Evolutionary conservation across 2,888 invertebrate genomes (phyloP).

Genomic region (Brachyopa scutellaris): DNA sequence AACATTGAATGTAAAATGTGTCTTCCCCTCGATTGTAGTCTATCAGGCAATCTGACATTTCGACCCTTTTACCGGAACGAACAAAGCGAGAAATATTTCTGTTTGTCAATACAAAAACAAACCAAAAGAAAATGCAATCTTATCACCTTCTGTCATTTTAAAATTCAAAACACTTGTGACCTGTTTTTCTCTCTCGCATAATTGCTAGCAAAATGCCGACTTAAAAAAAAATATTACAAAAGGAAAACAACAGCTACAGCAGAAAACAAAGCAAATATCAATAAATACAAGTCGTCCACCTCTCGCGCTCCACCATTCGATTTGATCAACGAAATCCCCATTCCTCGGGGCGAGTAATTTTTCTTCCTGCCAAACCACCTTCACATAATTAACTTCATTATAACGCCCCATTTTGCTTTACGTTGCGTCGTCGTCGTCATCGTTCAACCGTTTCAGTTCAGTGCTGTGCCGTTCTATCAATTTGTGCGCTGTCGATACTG

Average conservation of each 20-base stretch:
- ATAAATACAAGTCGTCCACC: too few relatives aligned
- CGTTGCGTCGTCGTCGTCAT: constrained; percentile 19
- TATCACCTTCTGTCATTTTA: constrained; percentile 46
- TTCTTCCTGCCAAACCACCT: constrained; percentile 72
- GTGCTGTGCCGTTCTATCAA: constrained; percentile 55
- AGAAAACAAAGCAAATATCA: constrained; percentile 53
- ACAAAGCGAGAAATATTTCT: constrained; percentile 8
- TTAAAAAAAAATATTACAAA: neutral
- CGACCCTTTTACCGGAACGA: constrained; percentile 33
- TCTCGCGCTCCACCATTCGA: neutral
- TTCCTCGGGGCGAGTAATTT: constrained; percentile 56
- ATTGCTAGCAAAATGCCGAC: neutral
- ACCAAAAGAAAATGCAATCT: constrained; percentile 18
- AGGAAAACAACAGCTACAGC: neutral
- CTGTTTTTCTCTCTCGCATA: neutral
- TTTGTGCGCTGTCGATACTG: constrained; percentile 40
- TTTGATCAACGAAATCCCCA: constrained; percentile 34
- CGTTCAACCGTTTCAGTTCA: constrained; percentile 4
- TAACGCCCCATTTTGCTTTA: constrained; percentile 63
- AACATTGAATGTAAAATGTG: neutral
- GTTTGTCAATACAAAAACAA: neutral
- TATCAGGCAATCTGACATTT: constrained; percentile 10
- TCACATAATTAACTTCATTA: constrained; percentile 73
- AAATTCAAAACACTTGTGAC: constrained; percentile 28
- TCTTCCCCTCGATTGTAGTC: neutral